phyloP scores from a whole-genome alignment of 2,888 invertebrate species.

The Melipona beecheii region DNA sequence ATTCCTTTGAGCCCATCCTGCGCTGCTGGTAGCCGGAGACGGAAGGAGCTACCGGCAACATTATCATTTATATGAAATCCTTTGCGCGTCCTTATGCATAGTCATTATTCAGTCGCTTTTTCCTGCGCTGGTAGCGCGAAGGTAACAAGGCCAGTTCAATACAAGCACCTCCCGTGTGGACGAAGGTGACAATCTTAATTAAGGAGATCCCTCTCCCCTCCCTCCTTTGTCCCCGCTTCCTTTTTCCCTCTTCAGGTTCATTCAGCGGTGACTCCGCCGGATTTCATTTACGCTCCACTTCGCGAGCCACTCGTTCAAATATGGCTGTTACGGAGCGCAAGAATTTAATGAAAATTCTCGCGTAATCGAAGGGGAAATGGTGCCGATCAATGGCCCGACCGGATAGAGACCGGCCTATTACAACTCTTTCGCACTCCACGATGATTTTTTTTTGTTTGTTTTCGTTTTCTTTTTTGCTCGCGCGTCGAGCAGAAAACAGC shows the following conservation, averaged over 20 bases:
- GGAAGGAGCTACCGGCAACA: conserved; percentile 74
- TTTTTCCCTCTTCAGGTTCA: conserved; percentile 15
- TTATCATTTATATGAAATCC: conserved; percentile 84
- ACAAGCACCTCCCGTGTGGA: conserved; percentile 47
- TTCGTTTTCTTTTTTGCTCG: background rate
- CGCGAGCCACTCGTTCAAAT: conserved; percentile 18
- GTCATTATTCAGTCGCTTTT: conserved; percentile 75
- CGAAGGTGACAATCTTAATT: conserved; percentile 72
- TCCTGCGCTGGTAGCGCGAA: conserved; percentile 34
- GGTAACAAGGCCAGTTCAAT: conserved; percentile 65
- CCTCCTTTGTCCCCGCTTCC: background rate
- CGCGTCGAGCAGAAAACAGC: no score
- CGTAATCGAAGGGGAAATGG: conserved; percentile 7
- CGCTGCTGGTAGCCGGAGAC: conserved; percentile 59
- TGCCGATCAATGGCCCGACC: background rate
- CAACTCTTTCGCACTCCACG: background rate
- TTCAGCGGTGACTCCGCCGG: conserved; percentile 46
- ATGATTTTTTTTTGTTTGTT: background rate
- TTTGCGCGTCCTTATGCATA: conserved; percentile 81
- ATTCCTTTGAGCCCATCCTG: conserved; percentile 80
- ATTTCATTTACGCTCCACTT: conserved; percentile 55
- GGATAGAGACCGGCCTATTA: no score
- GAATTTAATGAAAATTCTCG: conserved; percentile 39
- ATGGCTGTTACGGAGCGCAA: conserved; percentile 33
- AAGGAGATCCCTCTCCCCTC: conserved; percentile 40